Evolutionary conservation across 2,797 vertebrate genomes (phyloP).

Genomic region (Moxostoma hubbsi): DNA sequence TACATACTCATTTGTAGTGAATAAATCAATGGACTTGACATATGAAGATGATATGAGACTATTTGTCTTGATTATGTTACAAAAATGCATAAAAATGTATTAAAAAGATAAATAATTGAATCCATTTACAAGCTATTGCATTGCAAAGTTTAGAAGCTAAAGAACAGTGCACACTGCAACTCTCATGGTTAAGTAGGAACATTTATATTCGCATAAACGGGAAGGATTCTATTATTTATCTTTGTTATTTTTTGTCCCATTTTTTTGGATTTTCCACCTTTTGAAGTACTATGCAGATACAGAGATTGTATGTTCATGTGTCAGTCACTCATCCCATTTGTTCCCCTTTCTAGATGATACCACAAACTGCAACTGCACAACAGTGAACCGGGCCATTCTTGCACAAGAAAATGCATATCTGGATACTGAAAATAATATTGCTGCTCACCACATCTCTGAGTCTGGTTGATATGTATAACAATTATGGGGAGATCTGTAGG

Average conservation of each 20-base stretch:
- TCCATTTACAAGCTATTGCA: not conserved
- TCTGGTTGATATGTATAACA: slow-evolving; percentile 94
- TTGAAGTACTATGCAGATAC: slow-evolving; percentile 2
- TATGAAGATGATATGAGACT: too few species aligned
- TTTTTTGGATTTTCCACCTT: not conserved
- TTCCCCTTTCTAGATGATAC: slow-evolving; percentile 79
- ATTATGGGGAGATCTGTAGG: slow-evolving; percentile 98
- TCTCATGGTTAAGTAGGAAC: not conserved
- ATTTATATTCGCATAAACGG: not conserved
- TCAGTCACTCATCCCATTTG: slow-evolving; percentile 47
- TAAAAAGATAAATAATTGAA: too few species aligned
- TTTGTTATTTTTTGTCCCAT: not conserved
- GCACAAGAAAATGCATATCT: slow-evolving; percentile 90
- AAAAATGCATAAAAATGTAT: too few species aligned
- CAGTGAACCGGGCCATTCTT: slow-evolving; percentile 79
- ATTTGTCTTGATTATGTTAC: too few species aligned
- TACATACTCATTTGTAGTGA: not conserved
- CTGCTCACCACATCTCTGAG: slow-evolving; percentile 95
- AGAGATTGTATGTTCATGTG: slow-evolving; percentile 13
- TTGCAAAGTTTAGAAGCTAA: not conserved
- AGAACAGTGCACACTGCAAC: not conserved
- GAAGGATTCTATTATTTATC: not conserved
- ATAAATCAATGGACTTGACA: slow-evolving; percentile 1
- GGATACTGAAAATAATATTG: slow-evolving; percentile 92
- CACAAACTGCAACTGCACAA: slow-evolving; percentile 74